phyloP scores from a whole-genome alignment of 92 coral and sea anemone species.

The Bergia sp. region DNA sequence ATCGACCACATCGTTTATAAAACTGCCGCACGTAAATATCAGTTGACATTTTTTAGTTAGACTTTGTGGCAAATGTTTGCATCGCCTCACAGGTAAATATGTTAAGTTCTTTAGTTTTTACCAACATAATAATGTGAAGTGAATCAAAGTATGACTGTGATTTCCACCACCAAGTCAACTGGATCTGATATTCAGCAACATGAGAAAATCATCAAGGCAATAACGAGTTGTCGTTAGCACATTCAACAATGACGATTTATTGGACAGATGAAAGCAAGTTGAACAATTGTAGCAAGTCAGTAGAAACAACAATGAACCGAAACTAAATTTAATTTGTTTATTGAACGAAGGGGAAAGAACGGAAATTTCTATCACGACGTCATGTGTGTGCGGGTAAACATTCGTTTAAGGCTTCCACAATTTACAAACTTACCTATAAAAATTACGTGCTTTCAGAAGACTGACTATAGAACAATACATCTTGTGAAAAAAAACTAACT shows the following conservation, averaged over 20 bases:
- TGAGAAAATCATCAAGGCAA: too few relatives aligned
- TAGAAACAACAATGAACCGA: neutral
- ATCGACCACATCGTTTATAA: neutral
- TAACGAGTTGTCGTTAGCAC: too few relatives aligned
- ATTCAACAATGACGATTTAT: too few relatives aligned
- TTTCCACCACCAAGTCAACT: too few relatives aligned
- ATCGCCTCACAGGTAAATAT: neutral
- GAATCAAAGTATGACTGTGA: neutral
- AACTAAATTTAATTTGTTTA: neutral
- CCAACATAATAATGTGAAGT: too few relatives aligned
- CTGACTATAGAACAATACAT: too few relatives aligned
- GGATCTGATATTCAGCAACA: too few relatives aligned
- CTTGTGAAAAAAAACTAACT: neutral
- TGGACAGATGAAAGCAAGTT: neutral
- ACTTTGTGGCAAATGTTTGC: neutral
- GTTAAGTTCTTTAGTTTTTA: too few relatives aligned
- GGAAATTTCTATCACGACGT: neutral
- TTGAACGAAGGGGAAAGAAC: neutral
- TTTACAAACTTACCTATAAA: neutral
- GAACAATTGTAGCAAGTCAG: neutral
- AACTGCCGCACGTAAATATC: neutral
- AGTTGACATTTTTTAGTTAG: neutral
- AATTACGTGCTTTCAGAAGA: neutral
- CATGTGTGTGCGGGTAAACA: neutral
- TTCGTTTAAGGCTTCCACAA: neutral